Evolutionary conservation across 2,888 invertebrate genomes (phyloP), one percentile per base, ranked within the genome.

Genomic region (Theristus sp.): DNA sequence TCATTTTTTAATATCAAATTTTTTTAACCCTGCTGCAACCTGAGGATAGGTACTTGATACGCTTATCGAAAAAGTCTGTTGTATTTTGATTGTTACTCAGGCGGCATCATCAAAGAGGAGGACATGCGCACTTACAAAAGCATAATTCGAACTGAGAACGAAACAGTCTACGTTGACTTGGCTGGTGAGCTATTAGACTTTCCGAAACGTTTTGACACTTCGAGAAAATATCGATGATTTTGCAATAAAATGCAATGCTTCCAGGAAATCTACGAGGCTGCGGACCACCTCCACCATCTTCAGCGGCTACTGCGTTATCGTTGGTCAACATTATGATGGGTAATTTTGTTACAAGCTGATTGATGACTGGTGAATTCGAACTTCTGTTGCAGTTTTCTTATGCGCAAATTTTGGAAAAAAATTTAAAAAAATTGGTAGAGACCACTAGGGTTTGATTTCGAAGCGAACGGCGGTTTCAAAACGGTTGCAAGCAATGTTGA

Each of bases 221-320:
- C n/a, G n/a, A n/a, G n/a, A n/a, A n/a, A n/a, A n/a, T n/a, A n/a
- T n/a, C n/a, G n/a, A n/a, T n/a, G n/a, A n/a, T n/a, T n/a, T n/a
- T n/a, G n/a, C n/a, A n/a, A n/a, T n/a, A n/a, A n/a, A n/a, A n/a
- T n/a, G n/a, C n/a, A n/a, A n/a, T n/a, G n/a, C n/a, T n/a, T n/a
- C n/a, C n/a, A n/a, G n/a, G n/a, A n/a, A n/a, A n/a, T n/a, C 49
- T 49, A n/a, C 3, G 6, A 3, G 24, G 3, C n/a, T 85, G 85
- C 75, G 82, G 86, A 0, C 82, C 86, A 0, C 88, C 88, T 0
- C 86, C 89, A 0, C 90, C 93, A 0, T 87, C 87, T 63, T 86
- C 87, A 31, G 91, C 93, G 0, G 79, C 83, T 0, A 78, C 93
- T 28, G 77, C 94, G 1, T 82, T 82, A 0, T 85, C 87, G 69